Evolutionary conservation across 2,797 vertebrate species (phyloP).

Genomic region (Choloepus didactylus): DNA sequence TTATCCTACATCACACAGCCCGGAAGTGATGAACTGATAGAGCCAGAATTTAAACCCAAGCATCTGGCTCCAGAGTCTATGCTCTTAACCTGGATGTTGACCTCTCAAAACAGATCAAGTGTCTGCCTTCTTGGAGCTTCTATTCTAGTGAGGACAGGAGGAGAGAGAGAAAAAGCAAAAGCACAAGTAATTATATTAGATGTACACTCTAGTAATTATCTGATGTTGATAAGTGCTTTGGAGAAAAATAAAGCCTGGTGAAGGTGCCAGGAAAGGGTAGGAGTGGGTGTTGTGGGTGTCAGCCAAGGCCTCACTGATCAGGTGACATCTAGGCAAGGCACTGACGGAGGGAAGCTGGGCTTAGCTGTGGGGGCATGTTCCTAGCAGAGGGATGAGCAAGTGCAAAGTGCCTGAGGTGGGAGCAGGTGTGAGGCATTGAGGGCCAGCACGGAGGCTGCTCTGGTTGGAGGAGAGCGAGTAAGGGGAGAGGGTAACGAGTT

Average conservation of each 20-base stretch:
- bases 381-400: background rate
- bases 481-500: background rate
- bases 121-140: background rate
- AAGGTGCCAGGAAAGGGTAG: background rate
- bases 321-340: no score
- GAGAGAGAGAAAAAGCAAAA: background rate
- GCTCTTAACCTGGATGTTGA: background rate
- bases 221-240: background rate
- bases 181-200: no score
- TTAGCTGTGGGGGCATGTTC: rapidly evolving
- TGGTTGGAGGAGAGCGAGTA: background rate
- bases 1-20: background rate
- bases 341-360: background rate
- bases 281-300: background rate
- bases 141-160: background rate
- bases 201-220: no score
- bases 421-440: background rate
- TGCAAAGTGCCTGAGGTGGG: no score
- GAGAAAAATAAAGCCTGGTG: background rate
- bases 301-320: background rate
- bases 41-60: background rate
- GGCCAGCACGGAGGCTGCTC: background rate
- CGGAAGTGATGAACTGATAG: background rate
- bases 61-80: background rate
- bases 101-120: background rate